Percentiles rank a stretch among this genome's conserved stretches.
These are phyloP conservation scores for Lepus oiostolus DNA, from an alignment of 2,797 vertebrate genomes.

Conservation along the genomic window DNA sequence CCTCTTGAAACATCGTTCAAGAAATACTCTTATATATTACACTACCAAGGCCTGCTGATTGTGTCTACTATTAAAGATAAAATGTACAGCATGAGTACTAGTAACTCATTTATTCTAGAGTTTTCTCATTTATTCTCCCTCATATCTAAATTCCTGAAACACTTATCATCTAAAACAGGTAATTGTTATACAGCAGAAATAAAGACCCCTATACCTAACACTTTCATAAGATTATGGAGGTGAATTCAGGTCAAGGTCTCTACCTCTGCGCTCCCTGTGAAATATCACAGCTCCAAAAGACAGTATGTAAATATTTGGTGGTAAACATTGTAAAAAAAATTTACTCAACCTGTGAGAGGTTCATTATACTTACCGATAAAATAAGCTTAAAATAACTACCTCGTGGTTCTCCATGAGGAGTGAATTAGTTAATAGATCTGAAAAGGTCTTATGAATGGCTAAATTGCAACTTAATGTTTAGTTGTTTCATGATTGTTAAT, in stretches of 20 bases:
- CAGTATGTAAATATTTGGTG: background rate
- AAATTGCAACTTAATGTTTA: background rate
- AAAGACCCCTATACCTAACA: background rate
- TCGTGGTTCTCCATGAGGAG: background rate
- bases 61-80: background rate
- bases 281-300: background rate
- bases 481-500: background rate
- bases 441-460: background rate
- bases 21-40: background rate
- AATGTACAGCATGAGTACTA: background rate
- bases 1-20: background rate
- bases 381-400: background rate
- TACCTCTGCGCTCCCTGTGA: background rate
- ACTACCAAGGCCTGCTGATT: background rate
- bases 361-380: background rate
- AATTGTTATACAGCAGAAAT: background rate
- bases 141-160: background rate
- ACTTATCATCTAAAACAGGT: background rate
- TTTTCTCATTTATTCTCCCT: background rate
- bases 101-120: background rate
- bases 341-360: background rate
- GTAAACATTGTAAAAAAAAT: background rate
- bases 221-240: background rate
- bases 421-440: constrained; percentile 13
- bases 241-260: background rate